Evolutionary conservation across 2,797 vertebrate genomes (phyloP).

Genomic region (Capromys pilorides): DNA sequence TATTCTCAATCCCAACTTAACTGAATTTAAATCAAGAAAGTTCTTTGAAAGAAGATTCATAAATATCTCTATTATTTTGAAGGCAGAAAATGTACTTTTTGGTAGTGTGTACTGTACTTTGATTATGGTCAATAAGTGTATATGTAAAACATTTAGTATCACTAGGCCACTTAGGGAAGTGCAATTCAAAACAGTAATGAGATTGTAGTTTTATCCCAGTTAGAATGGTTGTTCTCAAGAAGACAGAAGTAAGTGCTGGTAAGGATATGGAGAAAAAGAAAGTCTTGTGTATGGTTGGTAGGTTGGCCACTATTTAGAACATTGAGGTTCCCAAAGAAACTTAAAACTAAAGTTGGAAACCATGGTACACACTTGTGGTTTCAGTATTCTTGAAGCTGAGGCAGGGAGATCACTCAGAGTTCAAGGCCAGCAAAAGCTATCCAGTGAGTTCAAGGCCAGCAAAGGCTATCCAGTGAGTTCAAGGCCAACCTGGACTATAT

Average conservation of each 20-base stretch:
- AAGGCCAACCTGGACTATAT: background rate
- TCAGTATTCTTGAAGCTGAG: background rate
- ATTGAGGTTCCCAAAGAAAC: background rate
- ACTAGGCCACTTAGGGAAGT: background rate
- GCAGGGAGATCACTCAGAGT: background rate
- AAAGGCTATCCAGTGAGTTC: background rate
- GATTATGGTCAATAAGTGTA: background rate
- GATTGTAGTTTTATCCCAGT: background rate
- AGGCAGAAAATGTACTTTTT: slow-evolving; percentile 12
- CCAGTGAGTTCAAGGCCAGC: background rate
- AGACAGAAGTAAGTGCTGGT: background rate
- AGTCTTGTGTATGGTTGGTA: background rate
- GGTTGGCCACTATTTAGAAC: background rate
- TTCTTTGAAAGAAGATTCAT: slow-evolving; percentile 31
- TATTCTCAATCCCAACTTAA: background rate
- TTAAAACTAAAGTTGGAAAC: background rate
- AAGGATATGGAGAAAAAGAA: background rate
- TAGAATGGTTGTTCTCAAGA: background rate
- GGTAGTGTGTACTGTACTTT: slow-evolving; percentile 28
- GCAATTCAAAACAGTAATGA: background rate
- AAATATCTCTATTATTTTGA: slow-evolving; percentile 33
- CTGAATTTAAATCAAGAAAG: slow-evolving; percentile 8
- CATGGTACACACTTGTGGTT: background rate
- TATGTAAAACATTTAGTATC: background rate
- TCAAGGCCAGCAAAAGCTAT: background rate